Evolutionary conservation across 2,797 vertebrate species (phyloP).

Genomic region (Anas flavirostris): DNA sequence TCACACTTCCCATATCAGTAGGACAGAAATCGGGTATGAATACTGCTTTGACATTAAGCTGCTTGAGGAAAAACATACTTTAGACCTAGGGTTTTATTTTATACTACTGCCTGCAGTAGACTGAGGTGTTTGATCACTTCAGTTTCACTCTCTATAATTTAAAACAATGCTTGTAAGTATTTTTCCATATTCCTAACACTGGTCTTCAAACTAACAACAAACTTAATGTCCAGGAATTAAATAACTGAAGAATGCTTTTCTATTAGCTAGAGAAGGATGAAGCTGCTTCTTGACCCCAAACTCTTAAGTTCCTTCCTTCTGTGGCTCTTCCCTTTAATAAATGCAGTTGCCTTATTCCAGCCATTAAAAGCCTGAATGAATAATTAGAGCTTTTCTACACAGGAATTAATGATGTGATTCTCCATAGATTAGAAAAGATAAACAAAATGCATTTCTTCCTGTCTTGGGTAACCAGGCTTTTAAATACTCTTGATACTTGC

Average conservation of each 20-base stretch:
- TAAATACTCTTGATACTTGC: not conserved
- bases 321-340: not conserved
- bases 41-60: not conserved
- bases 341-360: not conserved
- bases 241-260: not conserved
- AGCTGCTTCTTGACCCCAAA: not conserved
- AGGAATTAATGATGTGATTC: not conserved
- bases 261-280: not conserved
- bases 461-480: not conserved
- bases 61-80: not conserved
- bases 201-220: not conserved
- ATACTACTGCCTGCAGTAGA: not conserved
- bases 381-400: not conserved
- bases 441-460: not conserved
- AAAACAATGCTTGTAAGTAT: not conserved
- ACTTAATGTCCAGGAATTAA: not conserved
- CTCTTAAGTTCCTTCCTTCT: not conserved
- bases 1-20: too few species aligned
- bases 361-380: not conserved
- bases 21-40: not conserved
- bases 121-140: not conserved
- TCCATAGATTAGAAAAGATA: too few species aligned
- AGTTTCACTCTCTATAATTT: not conserved
- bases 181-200: not conserved
- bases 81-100: not conserved